These are phyloP conservation scores for Ericerus pela DNA, from an alignment of 1,140 invertebrate genomes.

Conservation along the genomic window DNA sequence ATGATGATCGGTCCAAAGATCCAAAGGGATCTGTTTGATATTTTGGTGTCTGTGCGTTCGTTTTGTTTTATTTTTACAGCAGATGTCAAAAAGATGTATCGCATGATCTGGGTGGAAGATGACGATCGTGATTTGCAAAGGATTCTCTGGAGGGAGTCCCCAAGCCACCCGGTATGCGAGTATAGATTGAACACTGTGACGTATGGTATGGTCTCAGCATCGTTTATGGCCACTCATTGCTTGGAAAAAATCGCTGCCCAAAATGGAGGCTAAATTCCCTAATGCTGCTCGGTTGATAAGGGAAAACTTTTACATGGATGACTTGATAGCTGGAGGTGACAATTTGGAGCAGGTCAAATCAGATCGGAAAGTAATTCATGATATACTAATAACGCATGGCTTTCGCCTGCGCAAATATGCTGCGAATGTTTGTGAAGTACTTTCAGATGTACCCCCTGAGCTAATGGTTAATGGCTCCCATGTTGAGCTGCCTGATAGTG, in stretches of 20 bases:
- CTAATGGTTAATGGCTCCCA: no score
- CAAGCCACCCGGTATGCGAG: constrained; percentile 21
- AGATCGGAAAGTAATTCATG: not conserved
- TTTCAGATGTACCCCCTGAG: no score
- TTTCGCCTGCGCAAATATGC: constrained; percentile 19
- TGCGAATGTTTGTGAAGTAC: no score
- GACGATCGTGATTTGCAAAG: constrained; percentile 29
- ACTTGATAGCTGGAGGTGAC: not conserved
- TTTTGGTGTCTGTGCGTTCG: constrained; percentile 30
- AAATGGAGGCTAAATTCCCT: constrained; percentile 23
- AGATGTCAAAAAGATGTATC: constrained; percentile 33
- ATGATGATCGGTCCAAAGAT: constrained; percentile 26
- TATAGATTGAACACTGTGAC: constrained; percentile 31
- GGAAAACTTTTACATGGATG: constrained; percentile 26
- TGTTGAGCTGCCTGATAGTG: no score
- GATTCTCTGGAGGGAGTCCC: constrained; percentile 30
- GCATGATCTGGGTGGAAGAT: constrained; percentile 28
- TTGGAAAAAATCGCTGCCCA: constrained; percentile 24
- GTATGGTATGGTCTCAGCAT: constrained; percentile 30
- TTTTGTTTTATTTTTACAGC: constrained; percentile 25
- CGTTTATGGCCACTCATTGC: constrained; percentile 28
- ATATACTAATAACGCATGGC: not conserved
- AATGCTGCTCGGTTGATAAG: constrained; percentile 21
- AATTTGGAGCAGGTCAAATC: not conserved
- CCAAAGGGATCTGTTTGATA: constrained; percentile 29